Evolutionary conservation across 2,113 vertebrate genomes (phyloP).

Genomic region (Stigmatopora argus): DNA sequence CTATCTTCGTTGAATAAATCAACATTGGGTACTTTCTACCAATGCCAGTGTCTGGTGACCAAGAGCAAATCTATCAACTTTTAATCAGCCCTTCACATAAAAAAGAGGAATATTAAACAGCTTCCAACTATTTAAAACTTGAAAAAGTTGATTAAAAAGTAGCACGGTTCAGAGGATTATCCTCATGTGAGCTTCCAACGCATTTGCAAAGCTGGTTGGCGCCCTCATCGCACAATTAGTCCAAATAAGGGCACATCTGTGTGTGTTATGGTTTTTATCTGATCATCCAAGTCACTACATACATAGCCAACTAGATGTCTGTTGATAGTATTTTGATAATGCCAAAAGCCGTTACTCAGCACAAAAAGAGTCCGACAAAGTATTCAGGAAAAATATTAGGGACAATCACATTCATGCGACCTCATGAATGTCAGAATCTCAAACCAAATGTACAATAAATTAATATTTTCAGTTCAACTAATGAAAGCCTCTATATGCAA

Average conservation of each 20-base stretch:
- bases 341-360: constrained; percentile 17
- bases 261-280: constrained; percentile 34
- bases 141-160: not conserved
- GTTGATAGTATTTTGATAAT: constrained; percentile 24
- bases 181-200: constrained; percentile 15
- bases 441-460: not conserved
- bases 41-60: no score
- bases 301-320: constrained; percentile 31
- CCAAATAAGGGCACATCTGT: constrained; percentile 42
- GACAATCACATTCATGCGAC: not conserved
- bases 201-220: constrained; percentile 16
- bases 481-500: not conserved
- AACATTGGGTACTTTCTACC: no score
- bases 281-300: constrained; percentile 42
- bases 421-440: not conserved
- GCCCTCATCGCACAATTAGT: constrained; percentile 47
- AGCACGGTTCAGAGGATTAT: constrained; percentile 22
- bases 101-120: not conserved
- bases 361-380: constrained; percentile 24
- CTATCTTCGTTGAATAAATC: no score
- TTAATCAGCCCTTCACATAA: not conserved
- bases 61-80: not conserved
- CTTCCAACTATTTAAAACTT: not conserved
- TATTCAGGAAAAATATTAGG: constrained; percentile 11
- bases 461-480: no score